Evolutionary conservation across 30 jellyfish, hydroid and myxozoan species (phyloP).

Genomic region (Aurelia sp.): DNA sequence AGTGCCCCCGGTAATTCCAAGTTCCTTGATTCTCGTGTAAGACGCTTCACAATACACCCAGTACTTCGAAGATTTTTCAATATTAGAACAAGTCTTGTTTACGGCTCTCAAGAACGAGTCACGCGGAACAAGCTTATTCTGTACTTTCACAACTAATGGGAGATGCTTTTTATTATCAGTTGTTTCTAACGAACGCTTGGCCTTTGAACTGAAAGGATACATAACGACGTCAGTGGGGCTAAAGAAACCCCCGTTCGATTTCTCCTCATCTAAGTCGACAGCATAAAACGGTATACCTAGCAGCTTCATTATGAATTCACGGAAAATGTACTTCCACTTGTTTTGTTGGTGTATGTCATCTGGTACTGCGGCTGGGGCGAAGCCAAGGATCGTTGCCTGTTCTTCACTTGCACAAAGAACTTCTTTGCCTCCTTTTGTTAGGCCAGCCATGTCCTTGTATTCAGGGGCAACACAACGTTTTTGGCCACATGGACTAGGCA

Average conservation of each 20-base stretch:
- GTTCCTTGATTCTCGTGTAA: slow-evolving; percentile 20
- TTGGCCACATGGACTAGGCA: slow-evolving; percentile 25
- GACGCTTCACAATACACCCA: slow-evolving; percentile 31
- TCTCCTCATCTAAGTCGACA: slow-evolving; percentile 49
- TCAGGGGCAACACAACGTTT: slow-evolving; percentile 51
- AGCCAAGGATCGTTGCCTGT: slow-evolving; percentile 1
- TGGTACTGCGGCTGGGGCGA: slow-evolving; percentile 27
- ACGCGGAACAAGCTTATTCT: slow-evolving; percentile 20
- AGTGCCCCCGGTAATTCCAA: slow-evolving; percentile 19
- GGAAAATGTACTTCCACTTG: slow-evolving; percentile 25
- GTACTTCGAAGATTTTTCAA: neutral
- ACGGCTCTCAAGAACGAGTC: slow-evolving; percentile 44
- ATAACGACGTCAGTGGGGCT: slow-evolving; percentile 59
- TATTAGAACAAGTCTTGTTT: slow-evolving; percentile 36
- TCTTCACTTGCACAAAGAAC: slow-evolving; percentile 31
- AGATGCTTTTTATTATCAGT: neutral
- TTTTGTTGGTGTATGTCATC: neutral
- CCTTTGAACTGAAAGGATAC: slow-evolving; percentile 27
- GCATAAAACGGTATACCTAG: slow-evolving; percentile 41
- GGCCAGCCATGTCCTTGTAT: neutral
- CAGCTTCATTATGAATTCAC: slow-evolving; percentile 26
- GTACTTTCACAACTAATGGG: slow-evolving; percentile 24
- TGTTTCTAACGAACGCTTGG: slow-evolving; percentile 3
- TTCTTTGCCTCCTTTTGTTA: slow-evolving; percentile 10
- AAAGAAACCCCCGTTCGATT: slow-evolving; percentile 59